A percentile compares a stretch with the other conserved stretches of the same genome.
phyloP scores from a whole-genome alignment of 1,140 invertebrate genomes.

The Euschistus heros region DNA sequence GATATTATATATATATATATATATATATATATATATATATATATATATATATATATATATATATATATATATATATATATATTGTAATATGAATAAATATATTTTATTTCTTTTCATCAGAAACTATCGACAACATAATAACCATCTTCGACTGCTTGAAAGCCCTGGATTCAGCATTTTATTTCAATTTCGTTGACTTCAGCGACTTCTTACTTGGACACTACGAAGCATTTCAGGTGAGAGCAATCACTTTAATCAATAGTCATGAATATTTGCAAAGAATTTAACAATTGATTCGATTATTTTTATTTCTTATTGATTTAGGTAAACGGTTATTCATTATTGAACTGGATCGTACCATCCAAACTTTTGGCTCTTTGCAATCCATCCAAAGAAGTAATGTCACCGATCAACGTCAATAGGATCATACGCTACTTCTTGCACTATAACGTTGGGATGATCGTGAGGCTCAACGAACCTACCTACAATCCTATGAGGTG shows the following conservation, averaged over 20 bases:
- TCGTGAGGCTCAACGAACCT: constrained; percentile 89
- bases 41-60: too few species aligned
- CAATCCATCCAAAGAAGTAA: constrained; percentile 70
- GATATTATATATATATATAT: too few species aligned
- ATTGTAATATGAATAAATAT: too few species aligned
- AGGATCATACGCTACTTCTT: constrained; percentile 92
- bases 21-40: too few species aligned
- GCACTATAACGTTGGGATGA: constrained; percentile 79
- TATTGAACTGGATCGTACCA: constrained; percentile 98
- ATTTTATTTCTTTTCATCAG: not conserved
- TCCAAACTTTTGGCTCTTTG: constrained; percentile 96
- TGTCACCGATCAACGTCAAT: constrained; percentile 69
- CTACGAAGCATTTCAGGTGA: constrained; percentile 71
- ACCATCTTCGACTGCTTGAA: constrained; percentile 75
- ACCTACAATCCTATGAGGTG: constrained; percentile 76
- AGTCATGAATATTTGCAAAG: too few species aligned
- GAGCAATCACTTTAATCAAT: constrained; percentile 22
- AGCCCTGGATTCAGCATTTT: constrained; percentile 75
- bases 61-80: too few species aligned
- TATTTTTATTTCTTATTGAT: too few species aligned
- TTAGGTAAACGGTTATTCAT: constrained; percentile 34
- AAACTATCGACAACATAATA: constrained; percentile 34
- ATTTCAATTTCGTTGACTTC: constrained; percentile 85
- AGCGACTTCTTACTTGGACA: constrained; percentile 85
- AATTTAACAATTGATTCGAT: too few species aligned